Percentiles rank a stretch among this genome's conserved stretches.
Conservation (phyloP, 2,113 vertebrate genomes). For the Apodemus sylvaticus region DNA sequence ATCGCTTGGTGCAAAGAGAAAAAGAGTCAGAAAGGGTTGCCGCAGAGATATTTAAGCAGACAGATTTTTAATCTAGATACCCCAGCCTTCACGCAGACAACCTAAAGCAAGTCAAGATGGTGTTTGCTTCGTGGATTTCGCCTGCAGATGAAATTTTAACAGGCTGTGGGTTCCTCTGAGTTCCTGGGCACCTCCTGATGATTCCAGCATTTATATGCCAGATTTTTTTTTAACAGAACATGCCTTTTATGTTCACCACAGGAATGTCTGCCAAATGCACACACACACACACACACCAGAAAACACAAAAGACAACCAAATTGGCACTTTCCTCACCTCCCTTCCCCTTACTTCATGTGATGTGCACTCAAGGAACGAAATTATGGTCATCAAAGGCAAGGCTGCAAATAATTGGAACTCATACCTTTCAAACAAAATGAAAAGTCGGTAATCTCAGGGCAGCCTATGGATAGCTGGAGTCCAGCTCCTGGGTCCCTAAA, state of each 20-base stretch:
- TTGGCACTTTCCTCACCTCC: constrained; percentile 58
- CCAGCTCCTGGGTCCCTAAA: constrained; percentile 25
- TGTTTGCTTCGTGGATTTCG: background rate
- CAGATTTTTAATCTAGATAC: background rate
- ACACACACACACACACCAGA: background rate
- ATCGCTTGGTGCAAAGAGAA: background rate
- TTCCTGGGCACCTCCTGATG: background rate
- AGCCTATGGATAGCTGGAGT: constrained; percentile 19
- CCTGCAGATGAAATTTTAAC: constrained; percentile 5
- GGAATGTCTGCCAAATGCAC: background rate
- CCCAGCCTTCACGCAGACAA: constrained; percentile 12
- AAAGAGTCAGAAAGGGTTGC: background rate
- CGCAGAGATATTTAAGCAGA: background rate
- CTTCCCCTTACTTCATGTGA: constrained; percentile 52
- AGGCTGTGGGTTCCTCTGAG: background rate
- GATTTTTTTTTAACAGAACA: background rate
- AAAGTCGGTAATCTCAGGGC: constrained; percentile 55
- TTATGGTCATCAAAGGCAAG: constrained; percentile 50
- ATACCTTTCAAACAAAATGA: constrained; percentile 46
- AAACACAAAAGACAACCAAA: constrained; percentile 65
- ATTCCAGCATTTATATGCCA: background rate
- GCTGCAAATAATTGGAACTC: constrained; percentile 17
- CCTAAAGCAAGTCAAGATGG: background rate
- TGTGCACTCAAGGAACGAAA: constrained; percentile 41
- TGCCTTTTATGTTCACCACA: background rate